Conservation (phyloP, 2,888 invertebrate genomes). For the Agapetus fuscipes region DNA sequence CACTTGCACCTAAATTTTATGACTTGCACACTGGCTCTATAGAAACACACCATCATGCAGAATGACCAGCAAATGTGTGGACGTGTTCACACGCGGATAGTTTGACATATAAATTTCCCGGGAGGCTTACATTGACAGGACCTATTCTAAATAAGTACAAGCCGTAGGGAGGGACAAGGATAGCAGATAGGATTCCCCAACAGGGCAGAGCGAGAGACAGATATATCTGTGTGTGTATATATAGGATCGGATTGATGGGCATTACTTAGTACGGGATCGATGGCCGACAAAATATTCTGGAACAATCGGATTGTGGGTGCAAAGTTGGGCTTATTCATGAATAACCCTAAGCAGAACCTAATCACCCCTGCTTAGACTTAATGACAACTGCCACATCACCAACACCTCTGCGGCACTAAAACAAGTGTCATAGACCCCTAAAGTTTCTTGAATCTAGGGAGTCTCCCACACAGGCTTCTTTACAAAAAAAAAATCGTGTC, state of each 20-base stretch:
- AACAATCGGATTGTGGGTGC: conserved; percentile 7
- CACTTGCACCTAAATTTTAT: too few species aligned
- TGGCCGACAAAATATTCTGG: conserved; percentile 12
- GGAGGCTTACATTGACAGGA: conserved; percentile 18
- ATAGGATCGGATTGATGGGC: conserved; percentile 13
- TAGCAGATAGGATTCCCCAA: conserved; percentile 4
- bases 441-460: too few species aligned
- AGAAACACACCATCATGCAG: too few species aligned
- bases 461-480: not conserved
- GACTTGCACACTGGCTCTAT: too few species aligned
- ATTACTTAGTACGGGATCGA: conserved; percentile 14
- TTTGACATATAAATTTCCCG: conserved; percentile 21
- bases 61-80: too few species aligned
- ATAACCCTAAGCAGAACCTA: not conserved
- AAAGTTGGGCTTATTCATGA: not conserved
- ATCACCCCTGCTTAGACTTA: not conserved
- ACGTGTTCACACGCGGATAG: conserved; percentile 16
- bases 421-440: too few species aligned
- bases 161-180: conserved; percentile 5
- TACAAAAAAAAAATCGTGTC: too few species aligned
- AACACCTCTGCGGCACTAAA: too few species aligned
- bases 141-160: conserved; percentile 20
- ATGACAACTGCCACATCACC: too few species aligned
- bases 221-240: too few species aligned
- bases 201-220: conserved; percentile 1